Evolutionary conservation across 1,140 invertebrate genomes (phyloP).

Genomic region (Drosophila lowei): DNA sequence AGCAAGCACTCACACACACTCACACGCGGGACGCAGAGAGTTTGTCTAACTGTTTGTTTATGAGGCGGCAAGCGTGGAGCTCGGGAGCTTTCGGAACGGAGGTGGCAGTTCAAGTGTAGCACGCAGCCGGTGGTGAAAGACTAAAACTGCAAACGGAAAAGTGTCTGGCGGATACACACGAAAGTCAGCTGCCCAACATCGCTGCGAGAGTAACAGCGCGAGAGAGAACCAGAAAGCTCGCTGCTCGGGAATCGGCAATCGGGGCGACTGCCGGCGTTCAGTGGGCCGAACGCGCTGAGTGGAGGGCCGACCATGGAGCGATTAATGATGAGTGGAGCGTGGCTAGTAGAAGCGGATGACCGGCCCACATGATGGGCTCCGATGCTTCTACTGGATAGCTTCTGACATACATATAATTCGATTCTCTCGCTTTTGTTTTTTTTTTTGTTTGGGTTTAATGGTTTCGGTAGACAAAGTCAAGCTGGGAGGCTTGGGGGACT

Average conservation of each 20-base stretch:
- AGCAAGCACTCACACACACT: constrained; percentile 32
- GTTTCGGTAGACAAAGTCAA: constrained; percentile 13
- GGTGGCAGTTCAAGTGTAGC: constrained; percentile 17
- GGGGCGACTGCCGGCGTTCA: constrained; percentile 1
- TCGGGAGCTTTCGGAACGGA: constrained; percentile 21
- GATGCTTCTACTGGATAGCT: constrained; percentile 39
- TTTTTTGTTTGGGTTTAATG: neutral
- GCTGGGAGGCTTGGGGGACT: neutral
- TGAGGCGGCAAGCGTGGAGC: constrained; percentile 52
- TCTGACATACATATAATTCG: neutral
- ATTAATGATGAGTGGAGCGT: constrained; percentile 60
- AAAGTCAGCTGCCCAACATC: constrained; percentile 31
- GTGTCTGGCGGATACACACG: constrained; percentile 65
- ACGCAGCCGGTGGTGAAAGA: constrained; percentile 57
- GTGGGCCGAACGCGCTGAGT: constrained; percentile 62
- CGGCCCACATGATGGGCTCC: constrained; percentile 62
- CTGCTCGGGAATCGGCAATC: too few species aligned
- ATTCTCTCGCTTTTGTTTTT: neutral
- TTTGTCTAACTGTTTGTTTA: constrained; percentile 74
- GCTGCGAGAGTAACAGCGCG: constrained; percentile 46
- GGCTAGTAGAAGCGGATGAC: constrained; percentile 20
- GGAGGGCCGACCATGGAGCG: constrained; percentile 51
- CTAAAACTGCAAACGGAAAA: constrained; percentile 62
- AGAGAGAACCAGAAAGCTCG: constrained; percentile 20
- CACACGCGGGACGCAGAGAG: constrained; percentile 47